These are phyloP conservation scores for Crenichthys baileyi DNA, from an alignment of 2,797 vertebrate species.

Conservation along the genomic window DNA sequence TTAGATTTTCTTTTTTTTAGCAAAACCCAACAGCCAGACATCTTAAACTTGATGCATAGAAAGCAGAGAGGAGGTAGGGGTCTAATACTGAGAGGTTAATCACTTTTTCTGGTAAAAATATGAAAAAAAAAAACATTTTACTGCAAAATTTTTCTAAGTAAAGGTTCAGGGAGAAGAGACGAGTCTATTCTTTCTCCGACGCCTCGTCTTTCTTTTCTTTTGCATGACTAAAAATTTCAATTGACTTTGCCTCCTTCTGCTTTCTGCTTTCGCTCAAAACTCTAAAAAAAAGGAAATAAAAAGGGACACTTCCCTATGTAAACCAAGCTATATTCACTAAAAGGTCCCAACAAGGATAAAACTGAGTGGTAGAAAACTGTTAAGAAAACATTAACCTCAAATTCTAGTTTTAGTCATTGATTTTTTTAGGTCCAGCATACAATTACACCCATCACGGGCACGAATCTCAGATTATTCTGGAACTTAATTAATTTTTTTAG, in stretches of 20 bases:
- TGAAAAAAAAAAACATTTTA: slow-evolving; percentile 47
- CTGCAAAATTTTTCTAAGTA: slow-evolving; percentile 36
- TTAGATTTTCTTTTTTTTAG: slow-evolving; percentile 11
- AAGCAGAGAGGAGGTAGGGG: slow-evolving; percentile 26
- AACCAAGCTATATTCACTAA: slow-evolving; percentile 33
- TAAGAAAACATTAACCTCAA: slow-evolving; percentile 36
- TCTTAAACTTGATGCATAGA: slow-evolving; percentile 22
- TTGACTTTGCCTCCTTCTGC: slow-evolving; percentile 30
- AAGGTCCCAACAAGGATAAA: slow-evolving; percentile 46
- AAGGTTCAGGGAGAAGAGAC: slow-evolving; percentile 48
- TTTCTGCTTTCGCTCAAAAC: slow-evolving; percentile 31
- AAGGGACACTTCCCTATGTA: slow-evolving; percentile 18
- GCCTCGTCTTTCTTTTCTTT: slow-evolving; percentile 36
- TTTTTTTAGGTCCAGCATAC: slow-evolving; percentile 26
- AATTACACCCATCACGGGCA: background rate
- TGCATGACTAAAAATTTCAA: slow-evolving; percentile 34
- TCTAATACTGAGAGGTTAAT: slow-evolving; percentile 61
- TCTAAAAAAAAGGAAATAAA: slow-evolving; percentile 33
- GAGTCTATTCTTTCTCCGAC: slow-evolving; percentile 44
- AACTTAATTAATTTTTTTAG: background rate
- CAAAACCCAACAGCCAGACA: slow-evolving; percentile 28
- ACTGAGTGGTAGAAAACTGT: background rate
- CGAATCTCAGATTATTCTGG: background rate
- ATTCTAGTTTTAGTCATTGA: slow-evolving; percentile 31
- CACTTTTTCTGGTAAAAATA: slow-evolving; percentile 55